Evolutionary conservation across 2,113 vertebrate genomes (phyloP), one percentile per base, ranked within the genome.

Genomic region (Mirza zaza): DNA sequence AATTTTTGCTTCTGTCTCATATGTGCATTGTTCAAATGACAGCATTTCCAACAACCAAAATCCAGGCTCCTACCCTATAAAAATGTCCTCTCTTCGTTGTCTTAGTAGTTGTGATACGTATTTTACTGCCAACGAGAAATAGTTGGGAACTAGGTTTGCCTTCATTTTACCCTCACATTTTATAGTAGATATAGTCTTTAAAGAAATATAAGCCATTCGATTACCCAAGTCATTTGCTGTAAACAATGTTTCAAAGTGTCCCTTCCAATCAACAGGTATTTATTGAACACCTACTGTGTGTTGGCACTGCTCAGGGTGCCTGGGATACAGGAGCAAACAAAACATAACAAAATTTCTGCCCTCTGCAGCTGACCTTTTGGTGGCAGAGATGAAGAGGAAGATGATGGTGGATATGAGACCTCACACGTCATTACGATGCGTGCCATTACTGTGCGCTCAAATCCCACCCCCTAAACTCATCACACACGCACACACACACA

Each of bases 1-100:
- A 75, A 34, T 9, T 84, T 89, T 82, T 77, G 45, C 52, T 83
- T 75, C 68, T 36, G 67, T 75, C 29, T 88, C 63, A 23, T 63
- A 5, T 34, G 36, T 29, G 45, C 86, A 71, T 36, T 80, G 12
- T 86, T 96, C 48, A 75, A 45, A 57, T 12, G 21, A 87, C 39
- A 57, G 42, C 61, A 59, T 82, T 87, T 83, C 13, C 32, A 83
- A 79, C 63, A 83, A 65, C 18, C 36, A 92, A 92, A 91, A 85
- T 76, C 29, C 52, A 89, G 61, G 42, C 36, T 67, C 11, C 32
- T 65, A 2, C 29, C 67, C 70, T 81, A 52, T 80, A 86, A 85
- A 95, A 89, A 71, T 39, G n/a, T 48, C 32, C 50, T 82, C 36
- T 65, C 42, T 93, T 91, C 36, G 65, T 73, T 77, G 21, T 65